Evolutionary conservation across 2,888 invertebrate genomes (phyloP).

Genomic region (Erpobdella octoculata): DNA sequence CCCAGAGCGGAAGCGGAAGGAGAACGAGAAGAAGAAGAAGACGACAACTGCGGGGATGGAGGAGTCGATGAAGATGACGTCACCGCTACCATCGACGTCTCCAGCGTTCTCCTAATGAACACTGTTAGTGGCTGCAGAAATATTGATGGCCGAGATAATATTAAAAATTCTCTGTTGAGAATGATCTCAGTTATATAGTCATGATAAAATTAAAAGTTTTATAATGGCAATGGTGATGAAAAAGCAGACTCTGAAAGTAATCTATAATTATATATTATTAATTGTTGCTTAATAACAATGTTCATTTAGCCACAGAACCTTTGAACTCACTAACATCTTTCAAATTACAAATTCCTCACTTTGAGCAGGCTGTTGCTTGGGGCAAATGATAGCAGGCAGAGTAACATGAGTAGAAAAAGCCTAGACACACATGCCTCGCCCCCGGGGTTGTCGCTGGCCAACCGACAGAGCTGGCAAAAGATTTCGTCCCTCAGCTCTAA

Average conservation of each 20-base stretch:
- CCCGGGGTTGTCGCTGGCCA: slow-evolving; percentile 72
- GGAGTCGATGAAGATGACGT: slow-evolving; percentile 21
- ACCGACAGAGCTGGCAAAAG: slow-evolving; percentile 55
- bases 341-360: slow-evolving; percentile 57
- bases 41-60: neutral
- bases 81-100: neutral
- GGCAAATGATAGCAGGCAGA: slow-evolving; percentile 85
- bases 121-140: neutral
- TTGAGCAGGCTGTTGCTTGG: slow-evolving; percentile 74
- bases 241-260: neutral
- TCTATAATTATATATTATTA: neutral
- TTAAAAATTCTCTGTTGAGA: too few relatives aligned
- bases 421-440: slow-evolving; percentile 61
- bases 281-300: neutral
- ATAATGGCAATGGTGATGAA: neutral
- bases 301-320: too few relatives aligned
- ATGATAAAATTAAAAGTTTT: neutral
- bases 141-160: neutral
- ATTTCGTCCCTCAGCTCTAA: slow-evolving; percentile 87
- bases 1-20: neutral
- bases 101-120: slow-evolving; percentile 6
- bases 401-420: slow-evolving; percentile 57
- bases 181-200: neutral
- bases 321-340: slow-evolving; percentile 65
- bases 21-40: slow-evolving; percentile 5